These are phyloP conservation scores for Notodonta ziczac DNA, from an alignment of 2,888 invertebrate genomes.

Conservation along the genomic window DNA sequence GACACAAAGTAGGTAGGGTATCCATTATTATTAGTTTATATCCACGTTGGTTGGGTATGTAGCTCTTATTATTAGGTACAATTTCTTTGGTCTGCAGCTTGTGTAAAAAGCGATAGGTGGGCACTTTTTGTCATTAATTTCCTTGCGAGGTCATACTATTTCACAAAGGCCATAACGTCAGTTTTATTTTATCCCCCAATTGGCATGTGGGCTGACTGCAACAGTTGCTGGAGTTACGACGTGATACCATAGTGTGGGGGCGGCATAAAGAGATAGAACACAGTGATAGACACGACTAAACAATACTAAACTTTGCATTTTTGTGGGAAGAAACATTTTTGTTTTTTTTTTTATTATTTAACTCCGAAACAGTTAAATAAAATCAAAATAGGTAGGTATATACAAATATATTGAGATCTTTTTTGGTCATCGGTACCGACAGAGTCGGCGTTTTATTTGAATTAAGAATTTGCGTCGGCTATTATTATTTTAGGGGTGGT, in stretches of 20 bases:
- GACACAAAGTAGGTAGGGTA: too few species aligned
- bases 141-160: background rate
- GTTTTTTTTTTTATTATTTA: too few species aligned
- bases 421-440: background rate
- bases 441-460: background rate
- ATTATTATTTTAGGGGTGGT: background rate
- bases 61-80: too few species aligned
- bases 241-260: background rate
- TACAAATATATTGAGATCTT: too few species aligned
- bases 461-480: background rate
- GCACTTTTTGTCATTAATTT: background rate
- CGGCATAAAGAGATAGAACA: background rate
- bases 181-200: constrained; percentile 1
- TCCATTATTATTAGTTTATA: too few species aligned
- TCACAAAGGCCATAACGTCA: constrained; percentile 1
- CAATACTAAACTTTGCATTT: background rate
- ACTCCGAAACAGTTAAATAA: too few species aligned
- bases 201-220: constrained; percentile 3
- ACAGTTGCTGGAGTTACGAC: constrained; percentile 1
- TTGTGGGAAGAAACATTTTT: background rate
- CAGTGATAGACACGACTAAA: background rate
- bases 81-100: too few species aligned
- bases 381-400: too few species aligned
- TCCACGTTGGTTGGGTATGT: too few species aligned
- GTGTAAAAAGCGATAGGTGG: too few species aligned